A percentile compares a stretch with the other conserved stretches of the same genome.
Conservation (phyloP, 2,888 invertebrate species). For the Choristoneura rosaceana region DNA sequence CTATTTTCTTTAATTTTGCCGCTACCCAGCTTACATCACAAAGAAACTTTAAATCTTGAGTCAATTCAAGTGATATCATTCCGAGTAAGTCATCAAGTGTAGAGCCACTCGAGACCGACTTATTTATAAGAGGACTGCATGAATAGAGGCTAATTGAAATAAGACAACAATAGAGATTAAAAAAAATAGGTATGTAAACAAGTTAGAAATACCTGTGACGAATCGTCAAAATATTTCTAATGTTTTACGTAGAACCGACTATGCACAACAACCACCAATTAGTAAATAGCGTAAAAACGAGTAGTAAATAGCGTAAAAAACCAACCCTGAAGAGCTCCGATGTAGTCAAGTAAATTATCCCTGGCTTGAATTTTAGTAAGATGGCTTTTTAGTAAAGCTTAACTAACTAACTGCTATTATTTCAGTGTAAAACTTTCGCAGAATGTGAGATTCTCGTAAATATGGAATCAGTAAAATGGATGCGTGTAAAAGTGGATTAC, state of each 20-base stretch:
- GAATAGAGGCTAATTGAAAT: constrained; percentile 38
- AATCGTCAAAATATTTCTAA: no score
- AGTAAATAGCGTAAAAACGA: no score
- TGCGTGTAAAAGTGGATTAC: neutral
- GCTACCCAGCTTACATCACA: neutral
- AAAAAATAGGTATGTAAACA: neutral
- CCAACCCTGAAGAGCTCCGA: no score
- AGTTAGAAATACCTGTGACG: no score
- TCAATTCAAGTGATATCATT: constrained; percentile 36
- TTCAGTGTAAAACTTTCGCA: neutral
- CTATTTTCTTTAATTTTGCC: neutral
- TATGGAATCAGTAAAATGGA: neutral
- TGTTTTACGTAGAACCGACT: no score
- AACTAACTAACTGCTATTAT: no score
- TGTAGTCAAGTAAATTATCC: neutral
- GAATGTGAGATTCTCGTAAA: neutral
- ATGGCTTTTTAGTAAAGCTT: no score
- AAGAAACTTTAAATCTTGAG: constrained; percentile 10
- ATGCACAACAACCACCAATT: no score
- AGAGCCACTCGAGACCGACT: constrained; percentile 30
- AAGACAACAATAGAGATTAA: constrained; percentile 8
- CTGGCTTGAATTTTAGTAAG: no score
- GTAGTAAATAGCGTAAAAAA: no score
- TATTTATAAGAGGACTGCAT: constrained; percentile 12
- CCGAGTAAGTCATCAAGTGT: constrained; percentile 25